Conservation (phyloP, 2,113 vertebrate genomes). For the Nothobranchius kuhntae region DNA sequence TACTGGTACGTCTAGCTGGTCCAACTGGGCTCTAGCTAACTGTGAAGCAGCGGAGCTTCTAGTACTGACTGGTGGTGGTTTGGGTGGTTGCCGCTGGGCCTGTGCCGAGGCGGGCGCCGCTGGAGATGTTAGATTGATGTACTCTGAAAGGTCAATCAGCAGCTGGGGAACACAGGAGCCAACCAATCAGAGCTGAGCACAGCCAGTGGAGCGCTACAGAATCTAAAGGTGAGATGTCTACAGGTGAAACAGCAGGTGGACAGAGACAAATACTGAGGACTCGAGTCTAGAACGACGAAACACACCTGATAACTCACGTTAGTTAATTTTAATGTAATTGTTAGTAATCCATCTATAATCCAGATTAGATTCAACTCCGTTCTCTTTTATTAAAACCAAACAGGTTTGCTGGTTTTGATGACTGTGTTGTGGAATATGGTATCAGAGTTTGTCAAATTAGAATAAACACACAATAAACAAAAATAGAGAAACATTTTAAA, state of each 20-base stretch:
- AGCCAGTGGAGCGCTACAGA: constrained; percentile 26
- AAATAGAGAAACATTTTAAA: not conserved
- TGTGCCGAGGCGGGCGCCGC: constrained; percentile 18
- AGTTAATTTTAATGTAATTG: too few species aligned
- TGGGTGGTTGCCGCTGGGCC: constrained; percentile 53
- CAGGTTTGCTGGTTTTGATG: too few species aligned
- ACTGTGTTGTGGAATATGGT: too few species aligned
- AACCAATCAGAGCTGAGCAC: constrained; percentile 65
- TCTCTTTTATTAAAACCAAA: not conserved
- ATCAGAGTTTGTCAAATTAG: too few species aligned
- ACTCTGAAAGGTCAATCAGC: constrained; percentile 72
- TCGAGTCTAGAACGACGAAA: not conserved
- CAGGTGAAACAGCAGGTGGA: constrained; percentile 18
- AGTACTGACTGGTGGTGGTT: constrained; percentile 59
- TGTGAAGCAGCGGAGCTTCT: constrained; percentile 7
- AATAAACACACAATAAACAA: not conserved
- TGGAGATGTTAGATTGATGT: constrained; percentile 53
- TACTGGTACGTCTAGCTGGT: constrained; percentile 45
- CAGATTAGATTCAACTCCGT: not conserved
- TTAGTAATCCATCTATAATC: too few species aligned
- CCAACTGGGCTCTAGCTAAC: constrained; percentile 53
- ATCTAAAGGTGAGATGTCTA: constrained; percentile 19
- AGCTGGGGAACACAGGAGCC: constrained; percentile 74
- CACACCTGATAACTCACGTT: not conserved
- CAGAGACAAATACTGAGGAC: constrained; percentile 19